phyloP scores from a whole-genome alignment of 2,113 vertebrate genomes.

The Nothocercus julius region DNA sequence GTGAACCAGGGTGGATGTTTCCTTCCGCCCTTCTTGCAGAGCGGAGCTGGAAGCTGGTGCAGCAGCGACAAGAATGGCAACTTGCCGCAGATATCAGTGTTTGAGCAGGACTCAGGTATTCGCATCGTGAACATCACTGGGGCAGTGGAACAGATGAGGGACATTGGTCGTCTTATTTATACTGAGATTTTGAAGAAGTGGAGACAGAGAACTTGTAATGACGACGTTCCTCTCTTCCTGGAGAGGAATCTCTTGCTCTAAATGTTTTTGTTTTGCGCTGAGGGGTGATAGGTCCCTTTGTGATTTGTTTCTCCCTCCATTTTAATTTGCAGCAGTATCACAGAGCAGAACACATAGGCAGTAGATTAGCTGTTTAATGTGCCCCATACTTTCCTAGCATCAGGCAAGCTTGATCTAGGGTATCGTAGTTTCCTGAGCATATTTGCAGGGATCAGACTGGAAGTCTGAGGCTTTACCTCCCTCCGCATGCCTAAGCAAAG shows the following conservation, averaged over 20 bases:
- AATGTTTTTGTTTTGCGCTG: fast-evolving
- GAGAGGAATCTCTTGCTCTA: background rate
- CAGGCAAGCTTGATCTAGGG: background rate
- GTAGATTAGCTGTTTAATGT: background rate
- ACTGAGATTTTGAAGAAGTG: background rate
- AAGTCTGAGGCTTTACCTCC: background rate
- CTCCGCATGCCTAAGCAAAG: background rate
- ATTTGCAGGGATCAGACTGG: background rate
- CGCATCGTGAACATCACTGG: background rate
- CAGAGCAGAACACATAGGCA: background rate
- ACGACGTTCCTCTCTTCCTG: background rate
- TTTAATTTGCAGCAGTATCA: background rate
- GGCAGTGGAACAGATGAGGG: background rate
- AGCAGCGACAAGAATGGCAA: background rate
- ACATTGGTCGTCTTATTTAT: background rate
- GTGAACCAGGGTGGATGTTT: background rate
- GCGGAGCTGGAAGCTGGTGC: background rate
- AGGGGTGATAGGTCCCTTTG: background rate
- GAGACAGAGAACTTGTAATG: background rate
- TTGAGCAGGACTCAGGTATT: background rate
- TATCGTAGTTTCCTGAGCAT: background rate
- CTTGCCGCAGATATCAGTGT: background rate
- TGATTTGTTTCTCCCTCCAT: background rate
- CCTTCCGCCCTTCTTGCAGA: background rate
- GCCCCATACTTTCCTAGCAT: background rate